Conservation (phyloP, 2,797 vertebrate genomes). For the Gymnoscopelus microlampas region DNA sequence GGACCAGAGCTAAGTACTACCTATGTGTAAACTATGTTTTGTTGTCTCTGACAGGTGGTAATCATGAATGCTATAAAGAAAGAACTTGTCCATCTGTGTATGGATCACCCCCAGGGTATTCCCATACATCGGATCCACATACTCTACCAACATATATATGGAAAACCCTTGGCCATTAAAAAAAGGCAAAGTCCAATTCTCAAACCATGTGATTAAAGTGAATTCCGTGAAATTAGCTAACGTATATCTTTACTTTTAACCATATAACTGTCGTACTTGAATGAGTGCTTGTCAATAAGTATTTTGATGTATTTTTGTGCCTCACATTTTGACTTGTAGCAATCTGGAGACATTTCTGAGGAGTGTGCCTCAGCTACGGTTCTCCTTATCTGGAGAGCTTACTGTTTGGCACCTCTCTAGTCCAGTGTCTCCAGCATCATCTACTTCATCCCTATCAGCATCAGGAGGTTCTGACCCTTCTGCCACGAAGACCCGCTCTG, state of each 20-base stretch:
- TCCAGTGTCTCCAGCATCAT: constrained; percentile 1
- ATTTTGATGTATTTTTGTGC: not conserved
- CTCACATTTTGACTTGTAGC: not conserved
- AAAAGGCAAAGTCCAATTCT: constrained; percentile 3
- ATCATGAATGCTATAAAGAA: constrained; percentile 20
- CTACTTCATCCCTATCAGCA: not conserved
- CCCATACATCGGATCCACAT: constrained; percentile 21
- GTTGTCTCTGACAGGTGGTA: not conserved
- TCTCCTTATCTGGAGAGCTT: constrained; percentile 5
- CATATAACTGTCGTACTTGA: not conserved
- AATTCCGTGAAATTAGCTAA: not conserved
- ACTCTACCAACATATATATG: constrained; percentile 23
- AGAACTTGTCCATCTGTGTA: constrained; percentile 14
- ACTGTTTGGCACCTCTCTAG: constrained; percentile 11
- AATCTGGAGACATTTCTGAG: constrained; percentile 14
- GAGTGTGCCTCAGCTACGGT: constrained; percentile 22
- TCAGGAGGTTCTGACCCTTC: not conserved
- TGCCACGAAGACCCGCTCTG: not conserved
- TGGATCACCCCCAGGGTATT: constrained; percentile 28
- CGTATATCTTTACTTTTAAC: no score
- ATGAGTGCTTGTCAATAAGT: not conserved
- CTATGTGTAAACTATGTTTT: not conserved
- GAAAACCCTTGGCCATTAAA: constrained; percentile 5
- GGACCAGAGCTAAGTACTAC: no score
- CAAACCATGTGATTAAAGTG: not conserved